A percentile compares a stretch with the other conserved stretches of the same genome.
These are phyloP conservation scores for Stenodera caucasica DNA, from an alignment of 2,888 invertebrate species.

Conservation along the genomic window DNA sequence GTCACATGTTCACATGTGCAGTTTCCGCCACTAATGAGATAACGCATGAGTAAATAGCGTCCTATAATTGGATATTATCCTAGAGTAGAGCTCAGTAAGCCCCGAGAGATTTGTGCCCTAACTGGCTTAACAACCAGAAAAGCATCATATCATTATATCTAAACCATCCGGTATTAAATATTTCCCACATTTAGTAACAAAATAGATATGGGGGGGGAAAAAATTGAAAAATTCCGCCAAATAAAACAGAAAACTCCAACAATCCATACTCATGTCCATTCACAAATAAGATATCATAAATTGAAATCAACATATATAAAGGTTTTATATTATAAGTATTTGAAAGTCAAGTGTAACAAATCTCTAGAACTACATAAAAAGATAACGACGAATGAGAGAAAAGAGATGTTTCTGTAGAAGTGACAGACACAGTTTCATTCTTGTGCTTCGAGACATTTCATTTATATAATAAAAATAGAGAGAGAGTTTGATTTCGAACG, in stretches of 20 bases:
- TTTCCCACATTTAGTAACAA: neutral
- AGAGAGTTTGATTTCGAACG: slow-evolving; percentile 27
- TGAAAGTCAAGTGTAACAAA: slow-evolving; percentile 28
- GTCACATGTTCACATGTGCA: slow-evolving; percentile 39
- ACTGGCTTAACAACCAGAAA: slow-evolving; percentile 30
- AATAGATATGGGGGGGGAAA: neutral
- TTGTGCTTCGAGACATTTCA: slow-evolving; percentile 29
- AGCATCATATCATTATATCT: slow-evolving; percentile 26
- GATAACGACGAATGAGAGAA: slow-evolving; percentile 11
- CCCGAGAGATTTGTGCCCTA: slow-evolving; percentile 28
- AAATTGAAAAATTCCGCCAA: slow-evolving; percentile 22
- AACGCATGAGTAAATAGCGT: slow-evolving; percentile 46
- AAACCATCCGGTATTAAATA: slow-evolving; percentile 19
- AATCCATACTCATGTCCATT: slow-evolving; percentile 28
- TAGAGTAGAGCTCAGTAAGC: slow-evolving; percentile 36
- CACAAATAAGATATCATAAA: slow-evolving; percentile 27
- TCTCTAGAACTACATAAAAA: slow-evolving; percentile 17
- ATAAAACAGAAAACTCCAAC: slow-evolving; percentile 25
- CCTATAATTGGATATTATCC: slow-evolving; percentile 48
- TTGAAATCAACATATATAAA: slow-evolving; percentile 29
- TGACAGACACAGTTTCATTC: slow-evolving; percentile 30
- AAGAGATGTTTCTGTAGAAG: slow-evolving; percentile 20
- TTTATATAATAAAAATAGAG: slow-evolving; percentile 22
- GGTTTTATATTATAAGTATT: slow-evolving; percentile 28
- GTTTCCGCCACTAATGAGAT: slow-evolving; percentile 44